A percentile compares a stretch with the other conserved stretches of the same genome.
These are phyloP conservation scores for Scaptomyza cyrtandrae DNA, from an alignment of 2,888 invertebrate genomes.

Conservation along the genomic window DNA sequence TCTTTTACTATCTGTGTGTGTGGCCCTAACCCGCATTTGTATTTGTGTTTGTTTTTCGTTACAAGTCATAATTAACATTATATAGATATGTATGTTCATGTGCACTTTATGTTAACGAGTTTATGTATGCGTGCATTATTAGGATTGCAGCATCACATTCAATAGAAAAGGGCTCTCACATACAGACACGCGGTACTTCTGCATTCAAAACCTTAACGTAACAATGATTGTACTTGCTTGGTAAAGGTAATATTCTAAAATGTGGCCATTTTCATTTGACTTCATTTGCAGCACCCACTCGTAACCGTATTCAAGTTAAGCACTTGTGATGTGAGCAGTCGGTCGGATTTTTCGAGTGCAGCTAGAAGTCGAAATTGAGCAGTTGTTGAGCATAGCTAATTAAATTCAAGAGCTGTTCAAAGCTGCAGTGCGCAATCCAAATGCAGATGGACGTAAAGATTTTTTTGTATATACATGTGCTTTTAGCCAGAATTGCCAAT, in stretches of 20 bases:
- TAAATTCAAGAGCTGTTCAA: conserved; percentile 33
- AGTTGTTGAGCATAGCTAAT: conserved; percentile 44
- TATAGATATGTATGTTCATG: conserved; percentile 19
- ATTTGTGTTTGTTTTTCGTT: conserved; percentile 64
- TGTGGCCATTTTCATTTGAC: conserved; percentile 46
- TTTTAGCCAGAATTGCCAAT: neutral
- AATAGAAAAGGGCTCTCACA: conserved; percentile 3
- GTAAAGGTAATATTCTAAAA: conserved; percentile 51
- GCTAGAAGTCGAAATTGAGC: conserved; percentile 32
- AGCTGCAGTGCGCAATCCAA: conserved; percentile 6
- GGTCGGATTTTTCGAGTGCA: conserved; percentile 17
- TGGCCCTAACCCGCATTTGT: conserved; percentile 30
- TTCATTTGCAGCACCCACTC: conserved; percentile 32
- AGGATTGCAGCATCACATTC: conserved; percentile 47
- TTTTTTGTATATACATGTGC: neutral
- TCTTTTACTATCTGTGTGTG: neutral
- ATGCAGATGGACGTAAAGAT: conserved; percentile 7
- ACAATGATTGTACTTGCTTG: conserved; percentile 40
- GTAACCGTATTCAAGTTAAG: conserved; percentile 29
- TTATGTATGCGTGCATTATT: conserved; percentile 51
- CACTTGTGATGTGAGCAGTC: conserved; percentile 39
- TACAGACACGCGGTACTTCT: neutral
- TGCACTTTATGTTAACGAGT: conserved; percentile 18
- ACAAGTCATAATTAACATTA: conserved; percentile 67
- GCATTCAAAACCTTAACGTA: conserved; percentile 7